Conservation (phyloP, 2,888 invertebrate species). For the Hedychridium roseum region DNA sequence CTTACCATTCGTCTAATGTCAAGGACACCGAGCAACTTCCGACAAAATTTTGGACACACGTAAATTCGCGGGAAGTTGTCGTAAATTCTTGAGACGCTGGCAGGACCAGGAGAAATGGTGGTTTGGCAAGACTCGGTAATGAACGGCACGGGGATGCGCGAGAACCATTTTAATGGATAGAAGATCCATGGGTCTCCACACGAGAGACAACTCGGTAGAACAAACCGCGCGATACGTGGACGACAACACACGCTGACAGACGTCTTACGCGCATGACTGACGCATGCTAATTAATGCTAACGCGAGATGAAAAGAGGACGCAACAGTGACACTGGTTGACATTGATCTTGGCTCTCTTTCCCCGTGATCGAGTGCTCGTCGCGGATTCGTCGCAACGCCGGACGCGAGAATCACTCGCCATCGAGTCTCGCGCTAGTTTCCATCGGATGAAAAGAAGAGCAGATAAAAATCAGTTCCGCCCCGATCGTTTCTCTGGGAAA, state of each 20-base stretch:
- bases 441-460: background rate
- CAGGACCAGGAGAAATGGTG: no score
- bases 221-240: slow-evolving; percentile 17
- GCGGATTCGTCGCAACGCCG: slow-evolving; percentile 7
- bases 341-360: slow-evolving; percentile 15
- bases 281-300: slow-evolving; percentile 20
- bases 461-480: background rate
- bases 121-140: no score
- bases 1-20: no score
- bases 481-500: no score
- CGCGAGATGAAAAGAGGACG: slow-evolving; percentile 17
- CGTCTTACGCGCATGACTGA: slow-evolving; percentile 19
- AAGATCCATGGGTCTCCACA: no score
- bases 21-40: no score
- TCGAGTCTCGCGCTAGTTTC: background rate
- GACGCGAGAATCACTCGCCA: background rate
- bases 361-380: slow-evolving; percentile 15
- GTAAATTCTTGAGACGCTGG: no score
- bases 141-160: no score
- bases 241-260: slow-evolving; percentile 10
- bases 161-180: no score
- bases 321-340: slow-evolving; percentile 18
- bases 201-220: background rate
- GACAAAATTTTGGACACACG: no score
- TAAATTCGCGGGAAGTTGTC: no score